Evolutionary conservation across 2,113 vertebrate species (phyloP), one percentile per base, ranked within the genome.

Genomic region (Dascyllus trimaculatus): DNA sequence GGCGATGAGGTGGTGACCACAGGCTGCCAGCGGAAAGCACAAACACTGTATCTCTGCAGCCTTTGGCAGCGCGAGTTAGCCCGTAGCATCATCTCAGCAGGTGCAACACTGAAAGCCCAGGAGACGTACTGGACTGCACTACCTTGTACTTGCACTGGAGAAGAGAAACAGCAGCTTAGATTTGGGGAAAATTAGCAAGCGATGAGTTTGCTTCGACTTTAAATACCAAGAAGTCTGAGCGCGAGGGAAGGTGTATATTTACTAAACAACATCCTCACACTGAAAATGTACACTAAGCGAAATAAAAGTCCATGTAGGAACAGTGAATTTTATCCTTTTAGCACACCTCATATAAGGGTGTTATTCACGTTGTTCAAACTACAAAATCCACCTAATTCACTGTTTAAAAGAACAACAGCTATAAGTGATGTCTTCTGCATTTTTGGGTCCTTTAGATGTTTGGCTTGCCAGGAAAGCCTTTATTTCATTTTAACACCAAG

Each of bases 1-100:
- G 14, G 51, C 58, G 38, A 60, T 11, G 66, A 62, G 29, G 45
- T 11, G 62, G 57, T 11, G 61, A 62, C 52, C 56, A 18, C 48
- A 10, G 59, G 11, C 26, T 57, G 54, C 8, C 26, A 14, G 19
- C n/a, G 67, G 56, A 78, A 86, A 90, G 86, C 87, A 93, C 88
- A 91, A 86, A 54, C 24, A 2, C 25, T 38, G 35, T 35, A 51
- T 59, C 62, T 72, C 51, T 25, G 46, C 63, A 83, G 78, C 64
- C 70, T 77, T 29, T 32, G 63, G 73, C 29, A 60, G 46, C 1
- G 2, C 79, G 29, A 38, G 60, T 70, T 74, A 73, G 70, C 57
- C 46, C 71, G 81, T 70, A 84, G 74, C 75, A 21, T 72, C 21
- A 11, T 45, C 38, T 61, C 29, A 52, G 25, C 26, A 40, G 54